These are phyloP conservation scores for Solea senegalensis DNA, from an alignment of 2,113 vertebrate species.

Conservation along the genomic window DNA sequence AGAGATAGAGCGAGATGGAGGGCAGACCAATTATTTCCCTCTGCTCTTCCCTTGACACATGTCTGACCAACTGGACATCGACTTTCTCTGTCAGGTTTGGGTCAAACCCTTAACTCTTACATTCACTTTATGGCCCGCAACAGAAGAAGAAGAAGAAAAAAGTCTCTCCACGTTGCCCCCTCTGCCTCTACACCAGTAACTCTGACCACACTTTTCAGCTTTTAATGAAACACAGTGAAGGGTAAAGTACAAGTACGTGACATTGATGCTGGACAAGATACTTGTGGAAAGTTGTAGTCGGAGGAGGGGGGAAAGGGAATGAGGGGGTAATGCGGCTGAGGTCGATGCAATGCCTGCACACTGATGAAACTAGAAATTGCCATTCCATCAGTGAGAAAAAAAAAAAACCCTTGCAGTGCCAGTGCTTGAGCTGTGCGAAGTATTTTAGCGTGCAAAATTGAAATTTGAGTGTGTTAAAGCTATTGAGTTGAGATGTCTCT, in stretches of 20 bases:
- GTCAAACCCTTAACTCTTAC: neutral
- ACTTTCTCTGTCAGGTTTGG: neutral
- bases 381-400: conserved; percentile 23
- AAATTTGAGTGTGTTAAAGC: conserved; percentile 52
- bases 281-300: conserved; percentile 10
- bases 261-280: neutral
- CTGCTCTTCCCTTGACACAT: neutral
- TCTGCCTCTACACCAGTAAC: neutral
- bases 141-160: neutral
- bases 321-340: neutral
- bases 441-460: conserved; percentile 23
- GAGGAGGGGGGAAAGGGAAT: neutral
- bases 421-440: conserved; percentile 1
- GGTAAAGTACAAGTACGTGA: neutral
- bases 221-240: conserved; percentile 5
- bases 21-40: conserved; percentile 30
- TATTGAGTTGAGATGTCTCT: conserved; percentile 38
- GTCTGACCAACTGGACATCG: neutral
- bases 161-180: neutral
- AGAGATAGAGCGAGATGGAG: conserved; percentile 1
- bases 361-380: conserved; percentile 41
- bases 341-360: conserved; percentile 4
- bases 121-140: neutral
- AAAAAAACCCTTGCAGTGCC: neutral
- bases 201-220: neutral